phyloP scores from a whole-genome alignment of 2,888 invertebrate species.

The Amphipoea lucens region DNA sequence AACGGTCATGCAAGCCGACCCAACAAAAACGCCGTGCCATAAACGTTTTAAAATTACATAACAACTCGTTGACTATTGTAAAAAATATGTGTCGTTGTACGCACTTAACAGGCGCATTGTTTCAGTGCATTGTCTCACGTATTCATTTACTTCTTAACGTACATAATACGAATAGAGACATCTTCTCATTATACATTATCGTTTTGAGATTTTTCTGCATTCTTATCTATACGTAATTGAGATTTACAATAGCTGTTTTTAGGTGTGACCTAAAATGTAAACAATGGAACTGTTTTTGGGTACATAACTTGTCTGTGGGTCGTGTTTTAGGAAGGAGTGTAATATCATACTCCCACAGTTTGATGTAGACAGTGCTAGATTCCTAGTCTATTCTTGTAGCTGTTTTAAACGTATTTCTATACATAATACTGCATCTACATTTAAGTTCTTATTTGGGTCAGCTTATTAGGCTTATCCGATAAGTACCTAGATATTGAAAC shows the following conservation, averaged over 20 bases:
- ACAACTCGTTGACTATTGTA: constrained; percentile 64
- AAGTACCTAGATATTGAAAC: background rate
- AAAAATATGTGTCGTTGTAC: constrained; percentile 76
- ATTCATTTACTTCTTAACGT: constrained; percentile 65
- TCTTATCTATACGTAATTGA: constrained; percentile 69
- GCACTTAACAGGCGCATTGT: constrained; percentile 73
- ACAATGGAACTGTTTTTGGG: constrained; percentile 63
- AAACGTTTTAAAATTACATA: constrained; percentile 71
- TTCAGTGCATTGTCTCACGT: constrained; percentile 70
- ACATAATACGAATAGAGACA: constrained; percentile 66
- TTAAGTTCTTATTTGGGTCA: background rate
- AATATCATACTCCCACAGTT: constrained; percentile 41
- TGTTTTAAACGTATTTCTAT: constrained; percentile 5
- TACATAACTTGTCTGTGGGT: constrained; percentile 36
- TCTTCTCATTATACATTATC: constrained; percentile 67
- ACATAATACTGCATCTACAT: background rate
- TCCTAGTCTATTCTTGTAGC: constrained; percentile 10
- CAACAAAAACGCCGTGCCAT: constrained; percentile 52
- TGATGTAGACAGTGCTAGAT: constrained; percentile 23
- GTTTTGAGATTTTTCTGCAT: constrained; percentile 63
- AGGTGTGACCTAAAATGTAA: constrained; percentile 61
- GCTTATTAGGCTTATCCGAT: background rate
- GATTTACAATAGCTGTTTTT: constrained; percentile 70
- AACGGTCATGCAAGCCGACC: constrained; percentile 48
- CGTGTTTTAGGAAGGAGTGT: constrained; percentile 18